A percentile compares a stretch with the other conserved stretches of the same genome.
Conservation (phyloP, 2,797 vertebrate species). For the Sphenodon punctatus region DNA sequence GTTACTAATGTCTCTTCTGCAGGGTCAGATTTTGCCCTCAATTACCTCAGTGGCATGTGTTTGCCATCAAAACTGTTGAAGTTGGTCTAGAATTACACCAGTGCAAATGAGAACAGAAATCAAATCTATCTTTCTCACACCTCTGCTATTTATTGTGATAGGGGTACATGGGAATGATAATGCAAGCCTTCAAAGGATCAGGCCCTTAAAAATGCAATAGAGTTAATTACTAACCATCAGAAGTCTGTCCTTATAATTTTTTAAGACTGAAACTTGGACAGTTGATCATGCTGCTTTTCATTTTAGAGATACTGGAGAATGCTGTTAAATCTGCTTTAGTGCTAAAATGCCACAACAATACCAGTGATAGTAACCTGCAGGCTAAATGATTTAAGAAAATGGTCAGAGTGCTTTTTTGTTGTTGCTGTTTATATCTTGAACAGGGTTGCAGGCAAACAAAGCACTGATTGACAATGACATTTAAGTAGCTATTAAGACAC, state of each 20-base stretch:
- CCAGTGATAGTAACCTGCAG: neutral
- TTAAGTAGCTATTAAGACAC: neutral
- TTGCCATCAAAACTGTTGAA: fast-evolving
- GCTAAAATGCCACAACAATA: neutral
- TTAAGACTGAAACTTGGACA: constrained; percentile 10
- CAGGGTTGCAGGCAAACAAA: constrained; percentile 11
- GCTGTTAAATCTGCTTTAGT: neutral
- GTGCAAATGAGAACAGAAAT: too few species aligned
- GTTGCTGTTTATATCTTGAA: too few species aligned
- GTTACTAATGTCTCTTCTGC: fast-evolving
- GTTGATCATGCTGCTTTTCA: neutral
- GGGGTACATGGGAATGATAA: neutral
- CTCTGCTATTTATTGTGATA: neutral
- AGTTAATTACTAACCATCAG: neutral
- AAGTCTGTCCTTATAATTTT: neutral
- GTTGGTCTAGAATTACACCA: neutral
- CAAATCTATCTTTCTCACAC: neutral
- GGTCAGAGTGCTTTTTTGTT: neutral
- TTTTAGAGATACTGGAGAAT: neutral
- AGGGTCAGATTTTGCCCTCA: neutral
- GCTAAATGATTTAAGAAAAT: neutral
- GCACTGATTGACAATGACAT: neutral
- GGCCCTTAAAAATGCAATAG: neutral
- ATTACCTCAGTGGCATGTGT: too few species aligned
- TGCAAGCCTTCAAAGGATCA: neutral